Percentiles rank a stretch among this genome's conserved stretches.
Evolutionary conservation across 2,888 invertebrate species (phyloP).

Genomic region (Branchipolynoe longqiensis): DNA sequence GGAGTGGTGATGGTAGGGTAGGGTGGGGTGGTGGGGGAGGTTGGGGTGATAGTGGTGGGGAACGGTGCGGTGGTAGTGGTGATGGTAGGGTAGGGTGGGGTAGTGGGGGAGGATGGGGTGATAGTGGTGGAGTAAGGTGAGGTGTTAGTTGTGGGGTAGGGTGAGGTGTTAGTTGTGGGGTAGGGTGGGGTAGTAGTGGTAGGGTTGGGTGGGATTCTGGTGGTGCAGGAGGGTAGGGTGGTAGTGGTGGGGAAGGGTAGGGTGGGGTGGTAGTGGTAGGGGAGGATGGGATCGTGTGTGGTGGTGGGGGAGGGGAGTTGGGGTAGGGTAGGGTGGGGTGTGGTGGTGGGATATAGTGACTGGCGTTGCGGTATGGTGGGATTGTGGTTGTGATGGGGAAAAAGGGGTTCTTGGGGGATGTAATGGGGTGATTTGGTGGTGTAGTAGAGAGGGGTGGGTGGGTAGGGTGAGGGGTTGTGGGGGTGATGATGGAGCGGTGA

Average conservation of each 20-base stretch:
- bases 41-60: background rate
- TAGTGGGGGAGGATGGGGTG: background rate
- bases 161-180: background rate
- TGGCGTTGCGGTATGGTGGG: too few relatives aligned
- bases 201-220: background rate
- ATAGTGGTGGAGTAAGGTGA: background rate
- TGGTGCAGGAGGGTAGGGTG: background rate
- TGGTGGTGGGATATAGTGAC: too few relatives aligned
- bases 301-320: too few relatives aligned
- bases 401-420: too few relatives aligned
- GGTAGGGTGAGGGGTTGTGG: too few relatives aligned
- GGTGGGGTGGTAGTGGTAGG: too few relatives aligned
- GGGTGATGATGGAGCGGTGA: too few relatives aligned
- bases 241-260: background rate
- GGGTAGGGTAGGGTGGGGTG: too few relatives aligned
- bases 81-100: background rate
- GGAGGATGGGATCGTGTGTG: too few relatives aligned
- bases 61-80: background rate
- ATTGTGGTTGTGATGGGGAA: too few relatives aligned
- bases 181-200: background rate
- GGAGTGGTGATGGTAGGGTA: background rate
- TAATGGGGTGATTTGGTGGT: too few relatives aligned
- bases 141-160: background rate
- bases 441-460: too few relatives aligned
- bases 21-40: background rate